These are phyloP conservation scores for Mesochorus sp. DNA, from an alignment of 2,888 invertebrate species.

Conservation along the genomic window DNA sequence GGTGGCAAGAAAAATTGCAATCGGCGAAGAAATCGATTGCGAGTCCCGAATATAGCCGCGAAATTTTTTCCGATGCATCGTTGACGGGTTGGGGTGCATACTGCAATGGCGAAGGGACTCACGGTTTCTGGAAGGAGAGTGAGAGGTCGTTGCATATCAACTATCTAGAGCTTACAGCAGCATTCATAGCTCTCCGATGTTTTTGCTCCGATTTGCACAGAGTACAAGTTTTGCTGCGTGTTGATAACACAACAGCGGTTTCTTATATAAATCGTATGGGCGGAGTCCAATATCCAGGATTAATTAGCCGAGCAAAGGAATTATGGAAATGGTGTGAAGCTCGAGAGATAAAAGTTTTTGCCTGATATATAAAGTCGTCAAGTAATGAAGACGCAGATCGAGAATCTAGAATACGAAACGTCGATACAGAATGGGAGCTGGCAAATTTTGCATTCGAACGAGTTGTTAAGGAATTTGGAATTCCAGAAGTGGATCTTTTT, in stretches of 20 bases:
- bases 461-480: conserved; percentile 43
- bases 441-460: conserved; percentile 41
- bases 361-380: conserved; percentile 59
- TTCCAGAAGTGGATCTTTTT: conserved; percentile 57
- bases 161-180: conserved; percentile 59
- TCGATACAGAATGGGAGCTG: conserved; percentile 63
- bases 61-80: conserved; percentile 49
- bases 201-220: conserved; percentile 35
- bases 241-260: conserved; percentile 63
- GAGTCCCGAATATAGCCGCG: conserved; percentile 3
- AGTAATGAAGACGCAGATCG: conserved; percentile 63
- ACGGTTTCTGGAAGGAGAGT: conserved; percentile 44
- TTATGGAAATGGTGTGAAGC: conserved; percentile 62
- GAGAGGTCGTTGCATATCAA: conserved; percentile 59
- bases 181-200: conserved; percentile 54
- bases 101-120: conserved; percentile 46
- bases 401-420: conserved; percentile 58
- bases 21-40: conserved; percentile 27
- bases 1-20: conserved; percentile 40
- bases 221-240: conserved; percentile 46
- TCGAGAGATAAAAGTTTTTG: conserved; percentile 58
- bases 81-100: conserved; percentile 50
- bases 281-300: conserved; percentile 50
- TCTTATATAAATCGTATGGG: conserved; percentile 64
- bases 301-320: conserved; percentile 44